Base-by-base conservation (phyloP, 2,797 vertebrate species). In the Hemitrygon akajei region DNA sequence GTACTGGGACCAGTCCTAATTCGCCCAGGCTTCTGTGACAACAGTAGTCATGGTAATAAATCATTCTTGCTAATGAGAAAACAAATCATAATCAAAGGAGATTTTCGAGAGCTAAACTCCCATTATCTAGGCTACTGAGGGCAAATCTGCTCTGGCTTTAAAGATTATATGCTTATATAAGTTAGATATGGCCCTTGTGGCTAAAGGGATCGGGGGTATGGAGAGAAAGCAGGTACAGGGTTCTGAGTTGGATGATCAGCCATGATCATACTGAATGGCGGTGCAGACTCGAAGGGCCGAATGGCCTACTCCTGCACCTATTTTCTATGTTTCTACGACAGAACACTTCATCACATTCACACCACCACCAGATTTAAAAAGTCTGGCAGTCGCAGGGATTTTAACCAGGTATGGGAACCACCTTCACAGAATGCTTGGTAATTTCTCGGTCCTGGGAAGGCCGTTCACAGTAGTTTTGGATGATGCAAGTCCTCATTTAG, bases 41-140 rank as follows among this genome's bases (percentile, higher is more conserved):
- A 96, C 95, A 93, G 95, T 96, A 95, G 94, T 95, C 94, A 94
- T 95, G 95, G 95, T 95, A 95, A 95, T 95, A 95, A 96, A 95
- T 96, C 95, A 96, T 95, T 94, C 76, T 86, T 95, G 94, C 94
- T 94, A 91, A 0, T 92, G 22, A 92, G 93, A 94, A 63, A 82
- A 92, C 82, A 86, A 93, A 75, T 93, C 69, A 56, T 58, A 56
- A 93, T 76, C 37, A 71, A 71, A 56, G 69, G 6, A 10, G 34
- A 40, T 47, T 91, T 91, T 92, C 12, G n/a, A 25, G 14, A 58
- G 47, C 69, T 75, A 14, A 93, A 76, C 37, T 93, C 37, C 58
- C 69, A 47, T 56, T 73, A 92, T 75, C 40, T 71, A 93, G 56
- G n/a, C 71, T 25, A 34, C 73, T 71, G 47, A 75, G 71, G 71